These are phyloP conservation scores for Vespertilio murinus DNA, from an alignment of 2,797 vertebrate genomes.

Conservation along the genomic window DNA sequence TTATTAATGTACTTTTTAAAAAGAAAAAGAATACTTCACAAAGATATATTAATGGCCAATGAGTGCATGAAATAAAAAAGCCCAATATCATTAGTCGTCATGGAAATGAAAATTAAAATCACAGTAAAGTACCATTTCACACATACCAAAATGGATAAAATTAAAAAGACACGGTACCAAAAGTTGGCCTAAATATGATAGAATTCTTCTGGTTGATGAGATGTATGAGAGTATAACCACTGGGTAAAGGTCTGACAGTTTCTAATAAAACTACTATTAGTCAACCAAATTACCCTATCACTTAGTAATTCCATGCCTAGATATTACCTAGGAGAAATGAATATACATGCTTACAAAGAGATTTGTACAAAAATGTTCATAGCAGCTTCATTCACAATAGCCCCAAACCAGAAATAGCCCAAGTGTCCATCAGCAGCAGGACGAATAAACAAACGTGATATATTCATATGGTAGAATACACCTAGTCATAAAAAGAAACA, in stretches of 20 bases:
- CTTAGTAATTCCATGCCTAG: neutral
- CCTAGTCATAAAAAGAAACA: neutral
- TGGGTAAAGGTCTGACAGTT: neutral
- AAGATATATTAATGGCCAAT: neutral
- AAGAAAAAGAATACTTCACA: neutral
- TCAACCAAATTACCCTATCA: neutral
- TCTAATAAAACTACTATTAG: neutral
- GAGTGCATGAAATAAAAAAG: neutral
- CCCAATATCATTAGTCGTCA: neutral
- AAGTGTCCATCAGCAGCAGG: neutral
- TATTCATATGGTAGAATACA: neutral
- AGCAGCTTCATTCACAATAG: neutral
- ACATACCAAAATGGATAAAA: neutral
- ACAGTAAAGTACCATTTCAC: neutral
- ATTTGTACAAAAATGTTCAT: neutral
- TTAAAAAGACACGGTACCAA: neutral
- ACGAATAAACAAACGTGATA: neutral
- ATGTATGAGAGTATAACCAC: neutral
- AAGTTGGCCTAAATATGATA: neutral
- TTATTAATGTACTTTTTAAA: neutral
- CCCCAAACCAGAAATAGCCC: neutral
- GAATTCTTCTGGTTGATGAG: neutral
- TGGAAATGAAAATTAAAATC: constrained; percentile 6
- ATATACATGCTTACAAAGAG: neutral
- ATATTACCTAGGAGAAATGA: neutral